Evolutionary conservation across 2,888 invertebrate genomes (phyloP).

Genomic region (Microctonus aethiopoides): DNA sequence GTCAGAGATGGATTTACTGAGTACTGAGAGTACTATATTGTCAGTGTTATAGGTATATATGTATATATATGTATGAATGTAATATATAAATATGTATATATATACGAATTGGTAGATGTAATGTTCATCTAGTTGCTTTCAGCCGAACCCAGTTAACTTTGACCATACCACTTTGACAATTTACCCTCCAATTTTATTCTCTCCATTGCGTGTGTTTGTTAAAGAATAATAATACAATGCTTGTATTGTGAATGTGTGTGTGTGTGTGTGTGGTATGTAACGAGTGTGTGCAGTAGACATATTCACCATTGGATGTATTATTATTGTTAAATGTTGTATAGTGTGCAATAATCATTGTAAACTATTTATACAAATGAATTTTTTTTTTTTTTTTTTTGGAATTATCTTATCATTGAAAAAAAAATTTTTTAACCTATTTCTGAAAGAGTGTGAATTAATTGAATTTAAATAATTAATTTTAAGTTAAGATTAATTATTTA

Average conservation of each 20-base stretch:
- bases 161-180: constrained; percentile 34
- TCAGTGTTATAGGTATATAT: not conserved
- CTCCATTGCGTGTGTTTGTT: not conserved
- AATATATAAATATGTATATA: not conserved
- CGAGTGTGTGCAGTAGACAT: not conserved
- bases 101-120: constrained; percentile 20
- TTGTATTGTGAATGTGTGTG: too few species aligned
- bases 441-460: too few species aligned
- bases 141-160: constrained; percentile 33
- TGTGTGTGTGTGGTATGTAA: too few species aligned
- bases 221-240: not conserved
- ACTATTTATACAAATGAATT: too few species aligned
- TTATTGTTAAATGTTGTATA: not conserved
- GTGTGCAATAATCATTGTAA: not conserved
- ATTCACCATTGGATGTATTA: too few species aligned
- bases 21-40: not conserved
- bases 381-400: too few species aligned
- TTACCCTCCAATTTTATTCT: constrained; percentile 30
- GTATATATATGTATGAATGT: not conserved
- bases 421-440: too few species aligned
- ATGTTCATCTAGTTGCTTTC: constrained; percentile 23
- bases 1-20: not conserved
- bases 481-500: too few species aligned
- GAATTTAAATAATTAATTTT: too few species aligned
- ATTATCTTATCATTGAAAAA: too few species aligned